Base-by-base conservation (phyloP, 2,113 vertebrate genomes). In the Pedetes capensis region DNA sequence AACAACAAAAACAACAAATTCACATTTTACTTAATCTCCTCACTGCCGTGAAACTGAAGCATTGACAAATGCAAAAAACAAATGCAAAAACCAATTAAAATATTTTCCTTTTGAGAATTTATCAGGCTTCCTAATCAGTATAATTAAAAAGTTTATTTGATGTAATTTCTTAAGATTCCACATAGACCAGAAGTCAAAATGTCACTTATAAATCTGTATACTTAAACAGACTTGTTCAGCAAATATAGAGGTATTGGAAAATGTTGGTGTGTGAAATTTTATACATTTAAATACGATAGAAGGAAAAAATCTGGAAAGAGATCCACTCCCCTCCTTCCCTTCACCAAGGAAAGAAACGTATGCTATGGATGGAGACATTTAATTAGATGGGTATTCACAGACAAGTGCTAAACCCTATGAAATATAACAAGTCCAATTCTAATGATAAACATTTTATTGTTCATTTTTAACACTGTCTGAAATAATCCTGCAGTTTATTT, bases 401-500 rank as follows among this genome's bases (percentile, higher is more conserved):
- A 80, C 63, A 34, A 93, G 39, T 87, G 34, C n/a, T 95, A 90
- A 89, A 53, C 68, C 63, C 86, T 59, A 27, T 11, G 37, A 95
- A 90, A 96, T 63, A 75, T 93, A 97, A 88, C 29, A 97, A 97
- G 91, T 93, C 87, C 8, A 18, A 97, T 90, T 93, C 94, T 83
- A 92, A 96, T 22, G 39, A 96, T 91, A 97, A 96, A 97, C 92
- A 66, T 89, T 90, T 90, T 82, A 90, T 94, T 97, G 81, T 96
- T 94, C 76, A 93, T 96, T 97, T 98, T 97, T 97, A 97, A 96
- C 94, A 93, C 94, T 87, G 22, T 94, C 89, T 96, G 95, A 95
- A 98, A 98, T 98, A 97, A 98, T 97, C 96, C 92, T 14, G 34
- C 96, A 96, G 97, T 97, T 97, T 92, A 88, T 94, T 97, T 98